phyloP scores from a whole-genome alignment of 2,113 vertebrate species.

The Benitochromis conjunctus region DNA sequence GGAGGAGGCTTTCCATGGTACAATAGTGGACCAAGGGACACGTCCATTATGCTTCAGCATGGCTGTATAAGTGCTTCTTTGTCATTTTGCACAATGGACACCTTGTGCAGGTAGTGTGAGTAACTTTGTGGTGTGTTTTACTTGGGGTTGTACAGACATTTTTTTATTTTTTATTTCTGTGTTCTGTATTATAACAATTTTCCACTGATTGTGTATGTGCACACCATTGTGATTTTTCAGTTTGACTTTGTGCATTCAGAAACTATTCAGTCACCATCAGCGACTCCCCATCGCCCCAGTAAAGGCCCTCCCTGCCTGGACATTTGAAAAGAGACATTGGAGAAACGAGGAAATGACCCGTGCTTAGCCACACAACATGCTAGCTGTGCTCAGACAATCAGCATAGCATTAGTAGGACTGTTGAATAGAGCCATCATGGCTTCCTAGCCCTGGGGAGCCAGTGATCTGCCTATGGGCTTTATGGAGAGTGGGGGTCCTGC shows the following conservation, averaged over 20 bases:
- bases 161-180: neutral
- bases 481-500: conserved; percentile 46
- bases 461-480: conserved; percentile 56
- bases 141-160: neutral
- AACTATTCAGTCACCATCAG: neutral
- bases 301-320: conserved; percentile 41
- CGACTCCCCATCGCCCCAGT: conserved; percentile 3
- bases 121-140: conserved; percentile 26
- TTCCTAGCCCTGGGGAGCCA: conserved; percentile 34
- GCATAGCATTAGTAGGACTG: conserved; percentile 41
- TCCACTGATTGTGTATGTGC: neutral
- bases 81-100: conserved; percentile 42
- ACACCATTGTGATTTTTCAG: conserved; percentile 3
- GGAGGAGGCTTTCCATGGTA: conserved; percentile 6
- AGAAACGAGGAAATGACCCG: conserved; percentile 62
- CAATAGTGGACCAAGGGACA: conserved; percentile 32
- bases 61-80: conserved; percentile 29
- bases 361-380: conserved; percentile 57
- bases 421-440: conserved; percentile 61
- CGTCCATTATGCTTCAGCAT: conserved; percentile 35
- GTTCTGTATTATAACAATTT: neutral
- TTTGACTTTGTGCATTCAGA: conserved; percentile 10
- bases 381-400: conserved; percentile 62
- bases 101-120: neutral
- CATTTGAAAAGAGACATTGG: conserved; percentile 52